Evolutionary conservation across 2,113 vertebrate species (phyloP).

Genomic region (Elanoides forficatus): DNA sequence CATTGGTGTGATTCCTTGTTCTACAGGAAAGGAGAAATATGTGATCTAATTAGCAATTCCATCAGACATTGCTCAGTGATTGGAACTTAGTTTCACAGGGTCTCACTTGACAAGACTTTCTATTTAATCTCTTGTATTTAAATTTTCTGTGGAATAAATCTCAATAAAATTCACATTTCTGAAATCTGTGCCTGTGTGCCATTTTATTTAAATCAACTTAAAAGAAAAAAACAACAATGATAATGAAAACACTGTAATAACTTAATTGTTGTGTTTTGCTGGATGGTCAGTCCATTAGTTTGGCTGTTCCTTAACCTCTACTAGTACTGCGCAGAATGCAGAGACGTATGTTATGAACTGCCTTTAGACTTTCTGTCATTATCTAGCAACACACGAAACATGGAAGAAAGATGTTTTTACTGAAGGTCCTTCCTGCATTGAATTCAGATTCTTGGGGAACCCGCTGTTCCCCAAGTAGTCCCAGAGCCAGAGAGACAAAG

Average conservation of each 20-base stretch:
- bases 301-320: not conserved
- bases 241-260: not conserved
- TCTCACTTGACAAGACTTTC: slow-evolving; percentile 39
- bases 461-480: not conserved
- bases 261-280: not conserved
- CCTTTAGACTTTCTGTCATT: not conserved
- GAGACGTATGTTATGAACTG: not conserved
- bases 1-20: slow-evolving; percentile 29
- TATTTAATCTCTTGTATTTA: slow-evolving; percentile 54
- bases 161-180: slow-evolving; percentile 14
- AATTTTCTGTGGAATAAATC: slow-evolving; percentile 29
- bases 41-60: slow-evolving; percentile 61
- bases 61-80: slow-evolving; percentile 52
- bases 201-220: not conserved
- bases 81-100: slow-evolving; percentile 46
- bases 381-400: not conserved
- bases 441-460: not conserved
- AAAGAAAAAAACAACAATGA: not conserved
- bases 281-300: not conserved
- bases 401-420: not conserved
- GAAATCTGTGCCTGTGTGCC: not conserved
- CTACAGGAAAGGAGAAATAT: slow-evolving; percentile 45
- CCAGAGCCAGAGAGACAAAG: not conserved
- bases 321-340: not conserved
- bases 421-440: not conserved